These are phyloP conservation scores for Spea bombifrons DNA, from an alignment of 2,113 vertebrate genomes.

Conservation along the genomic window DNA sequence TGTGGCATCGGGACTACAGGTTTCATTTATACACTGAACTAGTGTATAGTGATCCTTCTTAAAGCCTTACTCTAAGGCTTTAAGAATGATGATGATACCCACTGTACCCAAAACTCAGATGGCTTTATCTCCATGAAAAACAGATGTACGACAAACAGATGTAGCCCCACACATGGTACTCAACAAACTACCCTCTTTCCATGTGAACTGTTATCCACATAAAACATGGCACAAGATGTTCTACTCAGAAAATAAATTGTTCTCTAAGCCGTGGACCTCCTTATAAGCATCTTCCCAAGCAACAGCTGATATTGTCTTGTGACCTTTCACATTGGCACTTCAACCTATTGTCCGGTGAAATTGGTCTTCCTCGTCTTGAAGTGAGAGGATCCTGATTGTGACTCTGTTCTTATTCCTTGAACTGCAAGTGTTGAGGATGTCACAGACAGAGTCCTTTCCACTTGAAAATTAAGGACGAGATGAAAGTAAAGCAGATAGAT, in stretches of 20 bases:
- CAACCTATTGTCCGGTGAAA: slow-evolving; percentile 62
- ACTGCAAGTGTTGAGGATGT: slow-evolving; percentile 20
- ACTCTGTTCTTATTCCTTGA: slow-evolving; percentile 20
- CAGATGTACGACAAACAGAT: too few species aligned
- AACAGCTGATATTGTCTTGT: slow-evolving; percentile 52
- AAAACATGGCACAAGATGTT: neutral
- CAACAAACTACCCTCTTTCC: neutral
- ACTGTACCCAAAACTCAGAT: too few species aligned
- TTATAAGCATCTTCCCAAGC: slow-evolving; percentile 47
- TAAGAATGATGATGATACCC: too few species aligned
- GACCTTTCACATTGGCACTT: slow-evolving; percentile 64
- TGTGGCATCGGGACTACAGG: too few species aligned
- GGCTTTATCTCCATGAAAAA: too few species aligned
- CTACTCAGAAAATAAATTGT: slow-evolving; percentile 21
- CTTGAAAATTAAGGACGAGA: slow-evolving; percentile 3
- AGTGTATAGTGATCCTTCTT: too few species aligned
- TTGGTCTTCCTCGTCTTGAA: slow-evolving; percentile 54
- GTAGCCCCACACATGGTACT: too few species aligned
- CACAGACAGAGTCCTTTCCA: neutral
- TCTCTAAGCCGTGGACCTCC: slow-evolving; percentile 51
- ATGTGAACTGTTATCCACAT: neutral
- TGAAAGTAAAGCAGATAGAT: slow-evolving; percentile 7
- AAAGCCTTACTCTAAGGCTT: too few species aligned
- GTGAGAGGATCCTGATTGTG: slow-evolving; percentile 50
- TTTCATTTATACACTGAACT: too few species aligned